Evolutionary conservation across 2,888 invertebrate genomes (phyloP), one percentile per base, ranked within the genome.

Genomic region (Epinotia nisella): DNA sequence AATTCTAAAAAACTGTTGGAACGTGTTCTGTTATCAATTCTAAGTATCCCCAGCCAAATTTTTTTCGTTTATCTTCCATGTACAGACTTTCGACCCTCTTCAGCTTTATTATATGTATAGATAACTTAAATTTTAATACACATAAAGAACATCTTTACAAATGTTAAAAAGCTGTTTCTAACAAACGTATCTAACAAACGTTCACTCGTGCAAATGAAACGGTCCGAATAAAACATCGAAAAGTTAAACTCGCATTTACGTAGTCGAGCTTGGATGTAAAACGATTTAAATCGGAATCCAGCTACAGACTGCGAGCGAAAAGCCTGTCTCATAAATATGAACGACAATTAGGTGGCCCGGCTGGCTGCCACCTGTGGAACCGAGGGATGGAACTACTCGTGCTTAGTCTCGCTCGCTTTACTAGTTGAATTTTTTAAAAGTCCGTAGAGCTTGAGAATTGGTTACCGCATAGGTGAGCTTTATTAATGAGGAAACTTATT

Each of bases 321-420:
- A 83, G 78, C 71, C 76, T 79, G 75, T 78, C 85, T 86, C 87
- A 86, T 88, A 89, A 88, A 90, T 89, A 85, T 86, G 83, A 85
- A 85, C 82, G 83, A 83, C 86, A 87, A 87, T 88, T 86, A 88
- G 81, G 71, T 68, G 76, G 78, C 78, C 80, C 76, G 80, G 78
- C 81, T 83, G 79, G 76, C 76, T 56, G 77, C 78, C 86, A 90
- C 89, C 87, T 89, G 89, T 88, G 87, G 87, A 79, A 72, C 70
- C 39, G 58, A 15, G 39, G 51, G 19, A 45, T 24, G 70, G 41
- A 66, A 41, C 53, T 17, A 29, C 67, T 29, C 24, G 60, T 45
- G 72, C 62, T 68, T 64, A 69, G 58, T 59, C 56, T 41, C 51
- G 61, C n/a, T 39, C 13, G n/a, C 39, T n/a, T 49, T 41, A 29